Base-by-base conservation (phyloP, 2,888 invertebrate genomes). In the Fragum fragum region DNA sequence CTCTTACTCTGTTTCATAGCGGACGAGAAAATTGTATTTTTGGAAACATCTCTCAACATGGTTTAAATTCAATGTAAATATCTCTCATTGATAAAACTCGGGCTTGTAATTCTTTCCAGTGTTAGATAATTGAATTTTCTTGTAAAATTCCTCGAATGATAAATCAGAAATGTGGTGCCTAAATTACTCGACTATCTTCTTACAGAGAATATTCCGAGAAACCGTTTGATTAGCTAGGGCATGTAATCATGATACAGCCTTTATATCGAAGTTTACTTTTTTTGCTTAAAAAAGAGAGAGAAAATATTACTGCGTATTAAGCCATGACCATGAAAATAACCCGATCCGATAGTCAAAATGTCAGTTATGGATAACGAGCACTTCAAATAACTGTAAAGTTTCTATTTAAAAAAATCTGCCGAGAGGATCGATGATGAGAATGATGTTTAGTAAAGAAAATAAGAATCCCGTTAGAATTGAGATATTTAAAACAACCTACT, bases 41-140 rank as follows among this genome's bases (percentile, higher is more conserved):
- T 47, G n/a, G 47, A 47, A 14, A 14, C 47, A 3, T 47, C 47
- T 47, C 47, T 47, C 47, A 47, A 47, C 47, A 47, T 18, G n/a
- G 47, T 47, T 47, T 47, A n/a, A 47, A 47, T 47, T 47, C 47
- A 47, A 47, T 47, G 47, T 47, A 47, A 47, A 47, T 47, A 47
- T 47, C 47, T 47, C 47, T 14, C 47, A 47, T 18, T 47, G 47
- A 47, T 47, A 47, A 47, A 47, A 47, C 18, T n/a, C 47, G 47
- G 47, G 47, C n/a, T 16, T 47, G 47, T 47, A 47, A 18, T 47
- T 47, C 47, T 14, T 47, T 47, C 47, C n/a, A n/a, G 47, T 47
- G 47, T 47, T 47, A 47, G 47, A 47, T 47, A 47, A 47, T 47
- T 47, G 47, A 47, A 47, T 47, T 47, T 47, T 47, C 47, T 47